These are phyloP conservation scores for Galemys pyrenaicus DNA, from an alignment of 2,113 vertebrate species.

Conservation along the genomic window DNA sequence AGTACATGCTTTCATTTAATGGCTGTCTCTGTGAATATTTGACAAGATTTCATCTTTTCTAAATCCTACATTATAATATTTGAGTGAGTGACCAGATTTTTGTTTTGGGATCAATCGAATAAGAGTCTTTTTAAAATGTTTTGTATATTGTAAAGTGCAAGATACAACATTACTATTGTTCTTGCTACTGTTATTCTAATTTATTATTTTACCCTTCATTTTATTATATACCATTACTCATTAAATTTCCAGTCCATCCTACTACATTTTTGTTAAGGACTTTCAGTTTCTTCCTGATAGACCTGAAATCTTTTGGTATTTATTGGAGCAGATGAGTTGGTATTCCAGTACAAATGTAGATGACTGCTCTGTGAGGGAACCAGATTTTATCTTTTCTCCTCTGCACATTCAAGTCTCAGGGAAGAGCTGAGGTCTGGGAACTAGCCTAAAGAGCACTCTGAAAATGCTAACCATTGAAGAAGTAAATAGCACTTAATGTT, in stretches of 20 bases:
- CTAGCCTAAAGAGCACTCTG: background rate
- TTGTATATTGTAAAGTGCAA: background rate
- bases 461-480: conserved; percentile 49
- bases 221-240: background rate
- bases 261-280: background rate
- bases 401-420: background rate
- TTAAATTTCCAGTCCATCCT: background rate
- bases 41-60: background rate
- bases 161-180: background rate
- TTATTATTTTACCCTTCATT: background rate
- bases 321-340: background rate
- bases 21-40: background rate
- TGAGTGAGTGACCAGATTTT: background rate
- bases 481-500: conserved; percentile 53
- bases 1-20: background rate
- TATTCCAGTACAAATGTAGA: background rate
- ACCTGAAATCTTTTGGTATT: background rate
- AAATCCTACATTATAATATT: background rate
- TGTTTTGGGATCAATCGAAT: background rate
- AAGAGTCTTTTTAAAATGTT: background rate
- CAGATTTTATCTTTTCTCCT: background rate
- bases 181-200: background rate
- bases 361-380: background rate
- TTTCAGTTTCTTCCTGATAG: background rate
- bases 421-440: conserved; percentile 35